Base-by-base conservation (phyloP, 2,797 vertebrate genomes). In the Pachyuromys duprasi region DNA sequence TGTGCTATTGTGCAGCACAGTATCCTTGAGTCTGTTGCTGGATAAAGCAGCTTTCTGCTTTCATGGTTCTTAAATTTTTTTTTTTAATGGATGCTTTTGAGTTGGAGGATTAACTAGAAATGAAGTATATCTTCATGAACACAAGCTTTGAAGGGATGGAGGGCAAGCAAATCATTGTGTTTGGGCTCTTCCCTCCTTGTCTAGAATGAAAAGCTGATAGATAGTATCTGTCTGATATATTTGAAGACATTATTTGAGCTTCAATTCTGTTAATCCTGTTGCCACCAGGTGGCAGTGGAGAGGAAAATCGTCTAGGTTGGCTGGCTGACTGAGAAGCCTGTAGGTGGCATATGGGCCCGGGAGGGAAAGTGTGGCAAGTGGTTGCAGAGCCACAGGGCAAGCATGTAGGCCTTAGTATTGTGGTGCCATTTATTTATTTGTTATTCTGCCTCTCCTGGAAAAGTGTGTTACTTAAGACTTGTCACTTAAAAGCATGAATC, bases 211-310 rank as follows among this genome's bases (percentile, higher is more conserved):
- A 28, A n/a, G 49, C 18, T 53, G 17, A 5, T 26, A 26, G 31
- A 49, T 49, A 11, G 49, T 18, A 5, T 26, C 6, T 49, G 39
- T 28, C 33, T 74, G 36, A n/a, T n/a, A 24, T 63, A 14, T 74
- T 8, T 67, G 49, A 70, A 70, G 60, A 60, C 53, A 42, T 0
- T 28, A n/a, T 84, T 65, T 72, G 57, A 49, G 53, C 49, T 45
- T 36, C 3, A 79, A 62, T 0, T 36, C 24, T 79, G 24, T 75
- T 75, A 69, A 17, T 78, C 76, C 33, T 95, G 33, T 33, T 62
- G 70, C 92, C 94, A 90, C 81, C 87, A 94, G 95, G 76, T 74
- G 94, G 92, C 93, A 84, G 76, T 80, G 79, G 75, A 86, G 86
- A 69, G 83, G 57, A 70, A 76, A 72, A 63, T 78, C 31, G 69